A percentile compares a stretch with the other conserved stretches of the same genome.
phyloP scores from a whole-genome alignment of 2,888 invertebrate species.

The Drosophila kuntzei region DNA sequence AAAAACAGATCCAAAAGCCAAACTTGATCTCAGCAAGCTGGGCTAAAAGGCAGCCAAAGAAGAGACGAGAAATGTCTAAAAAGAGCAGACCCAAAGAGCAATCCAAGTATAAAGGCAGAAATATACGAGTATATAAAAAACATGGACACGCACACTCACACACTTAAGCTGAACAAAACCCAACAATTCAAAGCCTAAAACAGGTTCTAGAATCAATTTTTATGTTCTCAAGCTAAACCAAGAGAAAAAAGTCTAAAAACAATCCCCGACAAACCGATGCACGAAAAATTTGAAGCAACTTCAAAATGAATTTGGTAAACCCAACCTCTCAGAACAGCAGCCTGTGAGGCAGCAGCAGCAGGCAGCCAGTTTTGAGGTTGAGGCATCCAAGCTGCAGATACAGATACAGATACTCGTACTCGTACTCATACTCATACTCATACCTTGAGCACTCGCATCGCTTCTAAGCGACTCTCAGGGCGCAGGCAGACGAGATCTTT shows the following conservation, averaged over 20 bases:
- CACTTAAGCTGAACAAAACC: conserved; percentile 10
- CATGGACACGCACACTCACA: conserved; percentile 1
- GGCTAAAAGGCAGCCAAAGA: conserved; percentile 11
- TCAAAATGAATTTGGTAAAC: conserved; percentile 77
- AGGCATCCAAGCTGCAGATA: conserved; percentile 55
- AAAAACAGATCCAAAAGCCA: conserved; percentile 23
- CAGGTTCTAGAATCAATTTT: conserved; percentile 81
- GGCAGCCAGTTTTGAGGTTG: conserved; percentile 56
- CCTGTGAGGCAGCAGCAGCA: conserved; percentile 27
- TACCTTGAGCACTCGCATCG: conserved; percentile 2
- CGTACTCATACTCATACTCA: conserved; percentile 13
- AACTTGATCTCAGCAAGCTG: conserved; percentile 27
- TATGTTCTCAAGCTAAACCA: conserved; percentile 71
- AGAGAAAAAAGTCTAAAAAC: conserved; percentile 46
- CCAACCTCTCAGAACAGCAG: conserved; percentile 38
- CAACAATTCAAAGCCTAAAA: conserved; percentile 61
- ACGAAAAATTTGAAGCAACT: conserved; percentile 75
- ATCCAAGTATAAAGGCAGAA: conserved; percentile 49
- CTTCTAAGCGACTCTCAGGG: conserved; percentile 34
- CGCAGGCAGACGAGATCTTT: conserved; percentile 51
- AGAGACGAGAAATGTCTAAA: conserved; percentile 55
- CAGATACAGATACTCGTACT: conserved; percentile 32
- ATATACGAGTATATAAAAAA: conserved; percentile 13
- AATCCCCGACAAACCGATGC: conserved; percentile 61
- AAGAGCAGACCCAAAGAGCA: conserved; percentile 38